A percentile compares a stretch with the other conserved stretches of the same genome.
Evolutionary conservation across 2,113 vertebrate species (phyloP).

Genomic region (Ptychochromis oligacanthus): DNA sequence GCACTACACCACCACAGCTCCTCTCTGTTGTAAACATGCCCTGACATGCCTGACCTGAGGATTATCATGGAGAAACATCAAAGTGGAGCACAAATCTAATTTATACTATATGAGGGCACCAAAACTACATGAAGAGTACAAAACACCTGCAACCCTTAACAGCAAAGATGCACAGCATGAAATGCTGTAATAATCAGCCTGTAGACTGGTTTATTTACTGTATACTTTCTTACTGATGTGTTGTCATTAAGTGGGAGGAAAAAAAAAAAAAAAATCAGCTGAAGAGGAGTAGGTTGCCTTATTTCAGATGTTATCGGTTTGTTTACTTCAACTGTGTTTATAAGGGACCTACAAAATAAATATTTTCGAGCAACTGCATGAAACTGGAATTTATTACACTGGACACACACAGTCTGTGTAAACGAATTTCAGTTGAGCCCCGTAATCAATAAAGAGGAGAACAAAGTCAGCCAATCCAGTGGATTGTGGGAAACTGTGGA

Average conservation of each 20-base stretch:
- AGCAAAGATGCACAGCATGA: not conserved
- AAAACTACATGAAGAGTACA: not conserved
- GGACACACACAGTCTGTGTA: not conserved
- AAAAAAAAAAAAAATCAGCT: not conserved
- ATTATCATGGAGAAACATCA: constrained; percentile 6
- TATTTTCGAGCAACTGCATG: not conserved
- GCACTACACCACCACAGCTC: not conserved
- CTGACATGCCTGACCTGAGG: constrained; percentile 51
- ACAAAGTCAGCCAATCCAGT: not conserved
- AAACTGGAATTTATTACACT: not conserved
- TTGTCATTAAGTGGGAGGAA: not conserved
- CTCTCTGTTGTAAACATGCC: constrained; percentile 25
- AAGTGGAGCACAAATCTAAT: not conserved
- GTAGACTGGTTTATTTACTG: not conserved
- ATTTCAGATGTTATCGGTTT: not conserved
- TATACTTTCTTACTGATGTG: not conserved
- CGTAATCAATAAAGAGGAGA: constrained; percentile 33
- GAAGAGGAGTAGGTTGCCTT: not conserved
- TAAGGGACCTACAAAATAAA: not conserved
- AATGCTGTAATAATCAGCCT: not conserved
- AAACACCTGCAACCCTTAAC: not conserved
- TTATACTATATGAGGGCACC: not conserved
- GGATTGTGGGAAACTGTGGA: not conserved
- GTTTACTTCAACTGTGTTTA: not conserved
- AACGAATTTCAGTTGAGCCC: not conserved